Conservation (phyloP, 2,797 vertebrate species). For the Trichosurus vulpecula region DNA sequence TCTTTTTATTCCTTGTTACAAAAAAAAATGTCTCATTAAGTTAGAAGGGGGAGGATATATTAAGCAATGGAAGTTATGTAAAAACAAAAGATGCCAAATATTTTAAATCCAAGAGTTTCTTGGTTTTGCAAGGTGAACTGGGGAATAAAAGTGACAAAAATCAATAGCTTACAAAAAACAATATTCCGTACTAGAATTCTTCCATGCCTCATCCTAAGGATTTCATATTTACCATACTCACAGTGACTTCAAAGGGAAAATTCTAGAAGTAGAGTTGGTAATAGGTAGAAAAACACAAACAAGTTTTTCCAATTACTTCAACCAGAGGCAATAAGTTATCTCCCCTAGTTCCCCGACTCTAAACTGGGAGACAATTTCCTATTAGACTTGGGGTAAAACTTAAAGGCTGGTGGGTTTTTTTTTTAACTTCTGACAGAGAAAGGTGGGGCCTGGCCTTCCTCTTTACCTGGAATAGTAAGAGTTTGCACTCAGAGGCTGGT, state of each 20-base stretch:
- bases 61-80: too few species aligned
- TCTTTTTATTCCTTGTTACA: too few species aligned
- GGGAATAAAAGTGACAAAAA: neutral
- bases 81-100: too few species aligned
- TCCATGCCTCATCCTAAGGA: slow-evolving; percentile 47
- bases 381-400: slow-evolving; percentile 39
- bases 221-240: slow-evolving; percentile 50
- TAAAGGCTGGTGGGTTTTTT: slow-evolving; percentile 39
- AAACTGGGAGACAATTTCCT: slow-evolving; percentile 47
- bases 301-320: slow-evolving; percentile 56
- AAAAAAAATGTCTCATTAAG: too few species aligned
- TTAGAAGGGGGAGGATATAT: too few species aligned
- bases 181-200: slow-evolving; percentile 1
- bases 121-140: neutral
- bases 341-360: slow-evolving; percentile 19
- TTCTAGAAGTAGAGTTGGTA: slow-evolving; percentile 37
- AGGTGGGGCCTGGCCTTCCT: neutral
- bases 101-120: too few species aligned
- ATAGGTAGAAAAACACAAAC: slow-evolving; percentile 48
- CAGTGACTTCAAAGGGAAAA: slow-evolving; percentile 4
- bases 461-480: neutral
- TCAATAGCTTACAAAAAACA: neutral
- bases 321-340: slow-evolving; percentile 32
- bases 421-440: slow-evolving; percentile 41
- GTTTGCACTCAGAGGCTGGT: neutral